These are phyloP conservation scores for Ailurus styani DNA, from an alignment of 2,113 vertebrate species.

Conservation along the genomic window DNA sequence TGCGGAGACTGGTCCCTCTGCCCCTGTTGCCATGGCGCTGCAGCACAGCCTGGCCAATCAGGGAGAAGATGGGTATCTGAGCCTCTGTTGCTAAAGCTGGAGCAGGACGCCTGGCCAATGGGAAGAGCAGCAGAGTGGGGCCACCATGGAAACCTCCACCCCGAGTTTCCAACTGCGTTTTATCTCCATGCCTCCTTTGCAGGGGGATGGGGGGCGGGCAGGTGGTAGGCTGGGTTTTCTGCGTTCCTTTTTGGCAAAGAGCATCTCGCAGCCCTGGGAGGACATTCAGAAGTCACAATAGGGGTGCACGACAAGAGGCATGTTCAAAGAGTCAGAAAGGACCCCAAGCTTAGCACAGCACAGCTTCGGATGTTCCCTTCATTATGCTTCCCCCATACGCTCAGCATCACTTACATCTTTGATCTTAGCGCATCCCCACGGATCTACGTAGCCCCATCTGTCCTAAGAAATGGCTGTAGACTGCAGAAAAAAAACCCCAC, in stretches of 20 bases:
- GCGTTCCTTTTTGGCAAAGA: constrained; percentile 23
- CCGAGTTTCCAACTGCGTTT: constrained; percentile 43
- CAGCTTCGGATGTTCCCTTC: neutral
- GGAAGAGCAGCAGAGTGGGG: constrained; percentile 61
- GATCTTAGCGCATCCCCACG: neutral
- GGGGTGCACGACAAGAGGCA: neutral
- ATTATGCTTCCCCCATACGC: neutral
- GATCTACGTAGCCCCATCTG: neutral
- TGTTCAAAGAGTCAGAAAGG: constrained; percentile 10
- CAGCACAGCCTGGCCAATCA: constrained; percentile 71
- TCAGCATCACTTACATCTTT: neutral
- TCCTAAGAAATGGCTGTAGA: neutral
- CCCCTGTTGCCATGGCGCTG: constrained; percentile 77
- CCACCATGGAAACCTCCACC: constrained; percentile 71
- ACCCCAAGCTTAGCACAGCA: neutral
- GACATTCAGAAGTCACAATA: constrained; percentile 16
- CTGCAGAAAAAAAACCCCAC: neutral
- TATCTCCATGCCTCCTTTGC: constrained; percentile 32
- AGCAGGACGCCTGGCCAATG: constrained; percentile 64
- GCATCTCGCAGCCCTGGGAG: neutral
- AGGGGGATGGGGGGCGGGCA: neutral
- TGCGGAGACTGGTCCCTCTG: constrained; percentile 54
- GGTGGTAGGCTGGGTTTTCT: neutral
- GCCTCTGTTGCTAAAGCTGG: constrained; percentile 73
- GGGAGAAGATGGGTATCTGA: constrained; percentile 53